These are phyloP conservation scores for Mystacornis crossleyi DNA, from an alignment of 2,113 vertebrate genomes.

Conservation along the genomic window DNA sequence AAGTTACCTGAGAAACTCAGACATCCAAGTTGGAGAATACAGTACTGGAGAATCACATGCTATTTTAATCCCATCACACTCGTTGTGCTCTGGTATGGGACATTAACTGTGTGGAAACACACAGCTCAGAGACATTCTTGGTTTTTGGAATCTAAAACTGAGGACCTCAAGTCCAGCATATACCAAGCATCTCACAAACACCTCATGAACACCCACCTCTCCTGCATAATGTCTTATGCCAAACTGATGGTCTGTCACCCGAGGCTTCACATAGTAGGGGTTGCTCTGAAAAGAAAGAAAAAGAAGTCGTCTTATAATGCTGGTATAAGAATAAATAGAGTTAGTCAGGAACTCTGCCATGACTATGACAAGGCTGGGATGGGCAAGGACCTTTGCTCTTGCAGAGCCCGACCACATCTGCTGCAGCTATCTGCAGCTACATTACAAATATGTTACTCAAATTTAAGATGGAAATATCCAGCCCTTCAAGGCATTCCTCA, in stretches of 20 bases:
- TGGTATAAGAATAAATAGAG: background rate
- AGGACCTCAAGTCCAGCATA: background rate
- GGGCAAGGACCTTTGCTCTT: background rate
- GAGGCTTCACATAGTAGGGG: constrained; percentile 87
- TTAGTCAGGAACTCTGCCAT: background rate
- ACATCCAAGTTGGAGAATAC: background rate
- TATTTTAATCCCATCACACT: background rate
- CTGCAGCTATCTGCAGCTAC: background rate
- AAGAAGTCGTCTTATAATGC: background rate
- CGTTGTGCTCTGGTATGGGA: fast-evolving
- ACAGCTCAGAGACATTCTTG: background rate
- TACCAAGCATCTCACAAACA: background rate
- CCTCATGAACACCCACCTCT: constrained; percentile 78
- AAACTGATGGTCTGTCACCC: constrained; percentile 90
- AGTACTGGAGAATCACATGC: background rate
- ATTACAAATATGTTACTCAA: background rate
- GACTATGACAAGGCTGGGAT: constrained; percentile 3
- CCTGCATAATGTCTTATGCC: constrained; percentile 92
- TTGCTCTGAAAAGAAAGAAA: constrained; percentile 78
- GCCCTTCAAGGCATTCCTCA: constrained; percentile 27
- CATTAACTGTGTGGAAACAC: background rate
- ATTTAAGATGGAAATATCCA: constrained; percentile 26
- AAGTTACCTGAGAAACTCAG: background rate
- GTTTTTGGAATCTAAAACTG: background rate
- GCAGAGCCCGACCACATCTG: constrained; percentile 5